A percentile compares a stretch with the other conserved stretches of the same genome.
phyloP scores from a whole-genome alignment of 2,888 invertebrate species.

The Camptogramma bilineatum region DNA sequence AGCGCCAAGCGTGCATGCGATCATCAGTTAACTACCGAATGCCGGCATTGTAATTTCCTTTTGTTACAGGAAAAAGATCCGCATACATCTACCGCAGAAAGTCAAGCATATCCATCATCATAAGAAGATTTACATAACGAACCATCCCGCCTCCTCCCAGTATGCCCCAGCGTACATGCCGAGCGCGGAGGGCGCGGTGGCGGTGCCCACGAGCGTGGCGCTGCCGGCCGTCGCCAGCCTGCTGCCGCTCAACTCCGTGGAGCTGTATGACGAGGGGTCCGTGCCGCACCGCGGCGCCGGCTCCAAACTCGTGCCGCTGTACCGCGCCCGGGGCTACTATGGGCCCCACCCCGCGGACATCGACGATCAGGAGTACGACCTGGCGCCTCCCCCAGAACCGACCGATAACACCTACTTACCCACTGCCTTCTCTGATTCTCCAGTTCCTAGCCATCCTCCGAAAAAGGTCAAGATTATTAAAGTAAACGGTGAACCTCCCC shows the following conservation, averaged over 20 bases:
- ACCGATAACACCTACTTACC: conserved; percentile 59
- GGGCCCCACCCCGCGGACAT: conserved; percentile 71
- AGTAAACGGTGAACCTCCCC: conserved; percentile 62
- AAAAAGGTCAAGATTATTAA: conserved; percentile 77
- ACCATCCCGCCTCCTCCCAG: conserved; percentile 77
- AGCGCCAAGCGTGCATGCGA: conserved; percentile 65
- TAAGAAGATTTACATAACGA: conserved; percentile 83
- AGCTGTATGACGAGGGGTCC: conserved; percentile 65
- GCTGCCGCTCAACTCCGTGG: conserved; percentile 68
- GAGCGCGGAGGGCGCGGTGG: conserved; percentile 73
- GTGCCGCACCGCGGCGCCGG: conserved; percentile 57
- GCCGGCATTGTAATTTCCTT: conserved; percentile 58
- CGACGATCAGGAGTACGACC: conserved; percentile 73
- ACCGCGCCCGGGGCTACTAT: conserved; percentile 79
- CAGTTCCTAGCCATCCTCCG: conserved; percentile 51
- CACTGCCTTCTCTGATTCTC: conserved; percentile 58
- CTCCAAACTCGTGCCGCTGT: conserved; percentile 76
- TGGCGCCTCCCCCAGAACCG: conserved; percentile 62
- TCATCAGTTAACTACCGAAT: conserved; percentile 56
- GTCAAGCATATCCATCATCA: conserved; percentile 85
- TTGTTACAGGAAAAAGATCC: conserved; percentile 85
- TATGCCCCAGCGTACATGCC: conserved; percentile 80
- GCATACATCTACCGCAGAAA: conserved; percentile 84
- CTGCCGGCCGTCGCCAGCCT: conserved; percentile 67
- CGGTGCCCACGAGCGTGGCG: conserved; percentile 68